Evolutionary conservation across 1,140 invertebrate genomes (phyloP).

Genomic region (Drosophila seguyi): DNA sequence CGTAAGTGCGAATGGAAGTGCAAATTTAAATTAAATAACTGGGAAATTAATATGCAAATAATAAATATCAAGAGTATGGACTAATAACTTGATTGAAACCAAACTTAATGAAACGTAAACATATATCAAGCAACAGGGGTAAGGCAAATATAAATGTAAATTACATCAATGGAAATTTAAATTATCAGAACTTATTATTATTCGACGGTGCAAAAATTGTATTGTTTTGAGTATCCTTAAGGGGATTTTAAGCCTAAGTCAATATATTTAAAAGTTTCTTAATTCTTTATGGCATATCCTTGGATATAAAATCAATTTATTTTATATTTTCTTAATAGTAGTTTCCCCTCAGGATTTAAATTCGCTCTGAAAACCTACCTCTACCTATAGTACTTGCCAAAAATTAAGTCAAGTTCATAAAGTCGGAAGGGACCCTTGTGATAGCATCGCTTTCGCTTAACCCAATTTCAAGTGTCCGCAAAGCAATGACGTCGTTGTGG

Average conservation of each 20-base stretch:
- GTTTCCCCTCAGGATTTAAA: not conserved
- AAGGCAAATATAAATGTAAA: not conserved
- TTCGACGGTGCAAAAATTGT: too few species aligned
- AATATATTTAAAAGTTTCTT: too few species aligned
- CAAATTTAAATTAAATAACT: constrained; percentile 3
- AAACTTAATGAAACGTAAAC: constrained; percentile 3
- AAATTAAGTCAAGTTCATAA: not conserved
- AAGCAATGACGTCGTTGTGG: constrained; percentile 14
- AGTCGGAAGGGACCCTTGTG: not conserved
- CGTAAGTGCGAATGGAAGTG: not conserved
- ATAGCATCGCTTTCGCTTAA: constrained; percentile 18
- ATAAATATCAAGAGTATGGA: not conserved
- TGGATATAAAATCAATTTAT: too few species aligned
- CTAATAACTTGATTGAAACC: not conserved
- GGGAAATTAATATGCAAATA: not conserved
- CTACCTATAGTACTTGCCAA: too few species aligned
- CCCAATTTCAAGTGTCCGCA: constrained; percentile 14
- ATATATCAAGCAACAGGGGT: not conserved
- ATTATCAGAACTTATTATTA: not conserved
- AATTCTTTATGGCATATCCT: too few species aligned
- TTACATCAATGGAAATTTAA: not conserved
- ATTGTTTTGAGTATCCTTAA: too few species aligned
- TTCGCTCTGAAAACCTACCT: not conserved
- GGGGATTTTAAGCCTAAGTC: too few species aligned
- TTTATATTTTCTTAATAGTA: too few species aligned